Conservation (phyloP, 2,888 invertebrate species). For the Resseliella maxima region DNA sequence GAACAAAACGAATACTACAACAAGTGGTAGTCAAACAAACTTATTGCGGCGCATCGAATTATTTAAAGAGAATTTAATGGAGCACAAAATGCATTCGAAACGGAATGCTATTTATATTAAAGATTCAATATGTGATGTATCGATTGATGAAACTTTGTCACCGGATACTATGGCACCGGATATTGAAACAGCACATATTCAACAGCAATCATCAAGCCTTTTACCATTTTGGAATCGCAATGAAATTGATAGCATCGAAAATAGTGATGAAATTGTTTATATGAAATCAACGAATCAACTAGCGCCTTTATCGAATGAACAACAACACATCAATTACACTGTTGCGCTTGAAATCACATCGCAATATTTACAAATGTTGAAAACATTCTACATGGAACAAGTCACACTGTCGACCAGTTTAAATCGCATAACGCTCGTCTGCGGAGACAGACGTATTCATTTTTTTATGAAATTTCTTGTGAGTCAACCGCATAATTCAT, state of each 20-base stretch:
- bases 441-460: not conserved
- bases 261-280: not conserved
- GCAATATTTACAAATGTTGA: slow-evolving; percentile 52
- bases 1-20: not conserved
- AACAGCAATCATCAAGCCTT: not conserved
- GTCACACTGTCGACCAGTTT: slow-evolving; percentile 43
- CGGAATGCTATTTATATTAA: slow-evolving; percentile 62
- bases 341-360: not conserved
- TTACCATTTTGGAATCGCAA: not conserved
- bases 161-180: slow-evolving; percentile 8
- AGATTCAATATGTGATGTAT: slow-evolving; percentile 54
- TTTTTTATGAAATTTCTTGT: slow-evolving; percentile 1
- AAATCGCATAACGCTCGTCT: slow-evolving; percentile 16
- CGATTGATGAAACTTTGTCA: not conserved
- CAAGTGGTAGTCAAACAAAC: not conserved
- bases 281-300: not conserved
- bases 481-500: slow-evolving; percentile 1
- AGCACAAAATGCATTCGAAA: slow-evolving; percentile 60
- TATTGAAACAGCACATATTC: not conserved
- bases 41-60: not conserved
- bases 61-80: slow-evolving; percentile 64
- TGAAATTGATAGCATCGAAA: not conserved
- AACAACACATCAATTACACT: slow-evolving; percentile 18
- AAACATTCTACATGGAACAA: slow-evolving; percentile 41
- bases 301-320: not conserved